phyloP scores from a whole-genome alignment of 1,140 invertebrate species.

The Diabrotica virgifera region DNA sequence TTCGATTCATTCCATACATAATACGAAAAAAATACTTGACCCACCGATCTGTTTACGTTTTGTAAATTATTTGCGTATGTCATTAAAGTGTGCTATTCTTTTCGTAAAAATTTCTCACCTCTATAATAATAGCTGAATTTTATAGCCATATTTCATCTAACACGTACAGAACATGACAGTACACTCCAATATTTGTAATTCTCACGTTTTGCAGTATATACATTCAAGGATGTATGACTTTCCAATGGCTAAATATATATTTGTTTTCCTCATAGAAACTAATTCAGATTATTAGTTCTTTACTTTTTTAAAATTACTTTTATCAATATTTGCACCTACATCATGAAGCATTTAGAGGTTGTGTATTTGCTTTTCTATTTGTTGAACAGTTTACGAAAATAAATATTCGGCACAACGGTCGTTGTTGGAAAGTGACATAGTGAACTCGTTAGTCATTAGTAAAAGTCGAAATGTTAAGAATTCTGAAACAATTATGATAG shows the following conservation, averaged over 20 bases:
- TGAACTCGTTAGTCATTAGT: no score
- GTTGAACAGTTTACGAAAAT: neutral
- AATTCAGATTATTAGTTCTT: slow-evolving; percentile 3
- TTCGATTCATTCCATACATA: no score
- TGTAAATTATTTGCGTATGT: no score
- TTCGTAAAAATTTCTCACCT: no score
- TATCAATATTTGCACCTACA: neutral
- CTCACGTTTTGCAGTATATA: slow-evolving; percentile 2
- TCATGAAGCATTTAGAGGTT: neutral
- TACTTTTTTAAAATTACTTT: neutral
- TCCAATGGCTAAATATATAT: neutral
- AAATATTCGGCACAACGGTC: neutral
- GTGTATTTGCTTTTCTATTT: slow-evolving; percentile 3
- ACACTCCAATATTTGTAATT: slow-evolving; percentile 1
- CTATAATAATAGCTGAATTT: no score
- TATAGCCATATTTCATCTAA: neutral
- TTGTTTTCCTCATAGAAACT: slow-evolving; percentile 1
- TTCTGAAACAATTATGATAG: no score
- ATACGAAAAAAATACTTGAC: no score
- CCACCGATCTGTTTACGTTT: no score
- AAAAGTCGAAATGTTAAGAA: no score
- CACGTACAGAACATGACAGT: neutral
- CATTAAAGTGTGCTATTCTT: no score
- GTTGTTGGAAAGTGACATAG: neutral
- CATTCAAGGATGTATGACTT: slow-evolving; percentile 2